These are phyloP conservation scores for Drosophila planitibia DNA, from an alignment of 2,888 invertebrate species.

Conservation along the genomic window DNA sequence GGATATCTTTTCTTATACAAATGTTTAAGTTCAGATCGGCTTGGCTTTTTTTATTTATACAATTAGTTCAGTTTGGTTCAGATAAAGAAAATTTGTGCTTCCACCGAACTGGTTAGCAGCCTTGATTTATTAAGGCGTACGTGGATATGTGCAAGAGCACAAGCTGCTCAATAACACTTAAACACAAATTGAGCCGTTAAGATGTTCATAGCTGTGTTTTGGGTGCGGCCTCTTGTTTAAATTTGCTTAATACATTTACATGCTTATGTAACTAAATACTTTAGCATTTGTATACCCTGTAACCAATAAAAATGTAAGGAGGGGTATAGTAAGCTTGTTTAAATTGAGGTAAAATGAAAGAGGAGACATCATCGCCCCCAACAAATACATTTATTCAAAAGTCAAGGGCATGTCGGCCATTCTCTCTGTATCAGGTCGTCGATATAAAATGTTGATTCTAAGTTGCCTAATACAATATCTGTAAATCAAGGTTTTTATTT, in stretches of 20 bases:
- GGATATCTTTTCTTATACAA: too few species aligned
- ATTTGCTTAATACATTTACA: constrained; percentile 11
- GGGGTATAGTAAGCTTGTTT: neutral
- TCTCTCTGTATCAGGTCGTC: neutral
- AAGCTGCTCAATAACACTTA: constrained; percentile 9
- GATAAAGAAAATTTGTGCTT: neutral
- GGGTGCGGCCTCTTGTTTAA: constrained; percentile 12
- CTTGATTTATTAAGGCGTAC: neutral
- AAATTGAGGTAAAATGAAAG: neutral
- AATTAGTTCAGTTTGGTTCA: neutral
- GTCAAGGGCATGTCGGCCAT: neutral
- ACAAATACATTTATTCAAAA: neutral
- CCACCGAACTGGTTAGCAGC: neutral
- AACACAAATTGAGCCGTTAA: constrained; percentile 22
- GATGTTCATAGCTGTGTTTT: neutral
- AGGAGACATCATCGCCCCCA: neutral
- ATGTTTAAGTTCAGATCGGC: neutral
- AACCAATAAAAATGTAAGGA: neutral
- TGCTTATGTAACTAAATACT: neutral
- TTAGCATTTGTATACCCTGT: neutral
- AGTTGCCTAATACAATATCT: neutral
- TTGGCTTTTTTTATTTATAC: neutral
- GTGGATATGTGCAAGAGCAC: constrained; percentile 4
- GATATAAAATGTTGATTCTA: neutral
- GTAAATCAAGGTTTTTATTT: neutral